Evolutionary conservation across 2,113 vertebrate genomes (phyloP), one percentile per base, ranked within the genome.

Genomic region (Rhagologus leucostigma): DNA sequence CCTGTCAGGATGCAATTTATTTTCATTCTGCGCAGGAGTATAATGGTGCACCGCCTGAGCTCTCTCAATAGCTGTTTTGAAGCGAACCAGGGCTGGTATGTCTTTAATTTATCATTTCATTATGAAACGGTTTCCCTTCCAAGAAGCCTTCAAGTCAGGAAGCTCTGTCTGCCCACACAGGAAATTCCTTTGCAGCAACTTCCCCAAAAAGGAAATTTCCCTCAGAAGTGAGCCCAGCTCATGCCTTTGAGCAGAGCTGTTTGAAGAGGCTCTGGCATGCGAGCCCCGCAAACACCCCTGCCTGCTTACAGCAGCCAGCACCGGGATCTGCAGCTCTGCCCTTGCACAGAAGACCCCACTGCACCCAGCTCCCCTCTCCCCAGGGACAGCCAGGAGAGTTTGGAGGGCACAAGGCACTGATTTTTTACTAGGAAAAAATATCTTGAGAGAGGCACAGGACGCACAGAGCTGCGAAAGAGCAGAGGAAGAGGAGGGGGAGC

Each of bases 161-260:
- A 99, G 99, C 98, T 97, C 97, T 94, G 98, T 99, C 99, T 99
- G 98, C 99, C 99, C 99, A 99, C 99, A 99, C 99, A 99, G 99
- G 99, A 99, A 99, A 99, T 99, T 99, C 99, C 98, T 99, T 98
- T 98, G 99, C 99, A 99, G 98, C 98, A 98, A 99, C 98, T 99
- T 99, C 99, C 99, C 99, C 98, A 98, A 99, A 98, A 98, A 99
- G 99, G 99, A 99, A 99, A 99, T 99, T 99, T 99, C 99, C 99
- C 99, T 99, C 98, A 98, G 98, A 98, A 98, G 98, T 92, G 93
- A 97, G 97, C 97, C 97, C 97, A 97, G 98, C 98, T 98, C 97
- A 98, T 97, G 98, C 96, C 98, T 98, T 96, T 97, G 97, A 98
- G 98, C 95, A 97, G 96, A 95, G 95, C 96, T 95, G 96, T 97